These are phyloP conservation scores for Sepiola atlantica DNA, from an alignment of 2,888 invertebrate species.

Conservation along the genomic window DNA sequence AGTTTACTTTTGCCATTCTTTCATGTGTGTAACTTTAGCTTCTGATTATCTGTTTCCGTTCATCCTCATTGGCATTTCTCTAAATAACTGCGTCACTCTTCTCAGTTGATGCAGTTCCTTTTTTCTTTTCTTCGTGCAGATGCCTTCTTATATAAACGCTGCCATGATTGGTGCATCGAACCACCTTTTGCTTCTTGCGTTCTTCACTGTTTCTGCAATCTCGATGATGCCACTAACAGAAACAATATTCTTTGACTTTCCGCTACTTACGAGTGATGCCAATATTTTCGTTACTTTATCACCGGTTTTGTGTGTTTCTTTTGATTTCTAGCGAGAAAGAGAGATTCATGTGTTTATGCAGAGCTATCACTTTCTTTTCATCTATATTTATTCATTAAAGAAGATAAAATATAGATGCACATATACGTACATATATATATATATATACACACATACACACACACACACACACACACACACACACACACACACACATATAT, in stretches of 20 bases:
- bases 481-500: no score
- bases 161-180: background rate
- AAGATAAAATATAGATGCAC: no score
- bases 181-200: background rate
- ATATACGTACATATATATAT: no score
- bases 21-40: background rate
- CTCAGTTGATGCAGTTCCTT: background rate
- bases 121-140: background rate
- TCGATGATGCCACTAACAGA: background rate
- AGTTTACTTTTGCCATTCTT: background rate
- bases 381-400: no score
- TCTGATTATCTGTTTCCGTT: background rate
- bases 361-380: no score
- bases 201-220: background rate
- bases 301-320: no score
- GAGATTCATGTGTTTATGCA: no score
- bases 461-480: no score
- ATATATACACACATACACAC: no score
- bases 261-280: background rate
- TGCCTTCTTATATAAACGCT: background rate
- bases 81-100: background rate
- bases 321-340: no score
- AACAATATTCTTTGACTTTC: background rate
- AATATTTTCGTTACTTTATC: no score
- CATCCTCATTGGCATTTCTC: background rate